Conservation (phyloP, 2,113 vertebrate genomes). For the Lucifuga dentata region DNA sequence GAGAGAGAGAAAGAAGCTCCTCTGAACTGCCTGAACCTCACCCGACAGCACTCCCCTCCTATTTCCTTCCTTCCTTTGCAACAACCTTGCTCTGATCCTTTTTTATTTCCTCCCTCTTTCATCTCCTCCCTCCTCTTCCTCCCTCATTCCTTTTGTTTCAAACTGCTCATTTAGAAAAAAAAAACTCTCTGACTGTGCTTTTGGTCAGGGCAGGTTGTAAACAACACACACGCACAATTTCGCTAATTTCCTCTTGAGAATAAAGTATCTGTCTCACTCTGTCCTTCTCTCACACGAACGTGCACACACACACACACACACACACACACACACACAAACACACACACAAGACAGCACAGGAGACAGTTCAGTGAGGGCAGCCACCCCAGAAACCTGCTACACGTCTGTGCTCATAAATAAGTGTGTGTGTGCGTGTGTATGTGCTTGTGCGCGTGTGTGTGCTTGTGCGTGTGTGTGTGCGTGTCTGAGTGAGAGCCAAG, state of each 20-base stretch:
- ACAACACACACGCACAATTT: constrained; percentile 49
- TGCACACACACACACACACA: background rate
- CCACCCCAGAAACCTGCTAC: constrained; percentile 37
- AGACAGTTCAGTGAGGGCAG: constrained; percentile 31
- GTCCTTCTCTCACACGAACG: no score
- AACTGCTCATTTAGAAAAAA: constrained; percentile 32
- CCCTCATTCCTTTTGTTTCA: constrained; percentile 46
- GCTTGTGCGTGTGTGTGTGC: background rate
- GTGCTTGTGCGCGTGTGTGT: constrained; percentile 3
- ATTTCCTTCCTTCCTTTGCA: background rate
- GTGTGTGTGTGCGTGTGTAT: constrained; percentile 21
- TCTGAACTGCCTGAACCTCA: constrained; percentile 26
- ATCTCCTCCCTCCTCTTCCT: background rate
- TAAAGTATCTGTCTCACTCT: constrained; percentile 19
- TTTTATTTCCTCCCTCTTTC: background rate
- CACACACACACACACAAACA: background rate
- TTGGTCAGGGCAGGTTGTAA: constrained; percentile 22
- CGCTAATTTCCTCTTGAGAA: constrained; percentile 15
- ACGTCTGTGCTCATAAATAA: constrained; percentile 34
- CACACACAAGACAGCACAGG: background rate
- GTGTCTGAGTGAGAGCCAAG: constrained; percentile 43
- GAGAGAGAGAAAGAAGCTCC: background rate
- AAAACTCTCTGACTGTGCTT: constrained; percentile 9
- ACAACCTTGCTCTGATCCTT: background rate
- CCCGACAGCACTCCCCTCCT: constrained; percentile 18